Conservation (phyloP, 2,113 vertebrate genomes). For the Panthera tigris region DNA sequence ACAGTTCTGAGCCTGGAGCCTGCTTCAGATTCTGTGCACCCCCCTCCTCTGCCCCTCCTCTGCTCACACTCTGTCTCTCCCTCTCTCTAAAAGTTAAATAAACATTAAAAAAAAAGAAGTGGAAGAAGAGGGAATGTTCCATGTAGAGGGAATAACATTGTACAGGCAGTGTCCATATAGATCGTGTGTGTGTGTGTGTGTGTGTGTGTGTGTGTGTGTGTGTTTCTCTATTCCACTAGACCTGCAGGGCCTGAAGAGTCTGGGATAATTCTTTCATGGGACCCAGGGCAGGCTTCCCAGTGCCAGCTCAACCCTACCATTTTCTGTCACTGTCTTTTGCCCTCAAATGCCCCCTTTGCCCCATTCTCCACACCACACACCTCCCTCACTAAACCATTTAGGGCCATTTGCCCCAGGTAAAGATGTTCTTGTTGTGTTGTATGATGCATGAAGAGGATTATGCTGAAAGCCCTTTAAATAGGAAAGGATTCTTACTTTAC, state of each 20-base stretch:
- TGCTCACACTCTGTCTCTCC: too few species aligned
- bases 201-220: too few species aligned
- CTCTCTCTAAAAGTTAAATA: too few species aligned
- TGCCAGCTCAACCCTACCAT: too few species aligned
- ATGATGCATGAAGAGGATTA: neutral
- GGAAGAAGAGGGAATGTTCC: too few species aligned
- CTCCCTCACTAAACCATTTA: neutral
- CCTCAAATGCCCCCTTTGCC: rapidly evolving
- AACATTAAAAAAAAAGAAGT: too few species aligned
- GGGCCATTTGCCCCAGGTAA: neutral
- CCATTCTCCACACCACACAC: rapidly evolving
- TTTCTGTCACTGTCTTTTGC: neutral
- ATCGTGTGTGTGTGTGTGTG: too few species aligned
- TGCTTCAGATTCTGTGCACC: too few species aligned
- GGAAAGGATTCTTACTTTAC: neutral
- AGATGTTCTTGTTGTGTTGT: rapidly evolving
- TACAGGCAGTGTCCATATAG: neutral
- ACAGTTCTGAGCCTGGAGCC: too few species aligned
- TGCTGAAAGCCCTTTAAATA: neutral
- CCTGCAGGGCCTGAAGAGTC: neutral
- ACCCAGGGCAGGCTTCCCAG: neutral
- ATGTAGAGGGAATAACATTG: neutral
- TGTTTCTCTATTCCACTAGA: neutral
- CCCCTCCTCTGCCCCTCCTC: too few species aligned
- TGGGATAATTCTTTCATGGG: neutral